Conservation (phyloP, 2,797 vertebrate genomes). For the Rhabdomys pumilio region DNA sequence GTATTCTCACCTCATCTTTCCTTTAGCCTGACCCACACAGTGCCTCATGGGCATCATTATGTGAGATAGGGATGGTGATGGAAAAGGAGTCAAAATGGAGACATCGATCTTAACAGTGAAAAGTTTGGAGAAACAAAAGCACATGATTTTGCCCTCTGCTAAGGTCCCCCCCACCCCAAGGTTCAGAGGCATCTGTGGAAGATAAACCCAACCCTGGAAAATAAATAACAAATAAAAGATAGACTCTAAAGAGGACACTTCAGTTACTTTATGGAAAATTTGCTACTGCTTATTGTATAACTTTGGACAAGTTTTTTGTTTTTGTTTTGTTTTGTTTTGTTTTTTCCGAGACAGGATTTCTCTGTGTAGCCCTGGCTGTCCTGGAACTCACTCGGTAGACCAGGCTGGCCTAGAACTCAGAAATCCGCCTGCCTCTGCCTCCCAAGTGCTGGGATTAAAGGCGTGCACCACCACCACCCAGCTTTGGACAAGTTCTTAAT, state of each 20-base stretch:
- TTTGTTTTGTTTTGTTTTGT: too few relatives aligned
- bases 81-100: neutral
- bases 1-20: neutral
- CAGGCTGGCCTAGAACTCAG: too few relatives aligned
- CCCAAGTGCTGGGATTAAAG: too few relatives aligned
- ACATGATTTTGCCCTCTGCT: neutral
- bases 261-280: constrained; percentile 32
- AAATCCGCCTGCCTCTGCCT: too few relatives aligned
- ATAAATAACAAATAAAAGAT: neutral
- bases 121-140: constrained; percentile 33
- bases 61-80: neutral
- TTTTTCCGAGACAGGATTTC: too few relatives aligned
- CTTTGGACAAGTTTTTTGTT: neutral
- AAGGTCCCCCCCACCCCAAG: neutral
- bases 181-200: neutral
- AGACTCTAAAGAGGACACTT: neutral
- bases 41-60: neutral
- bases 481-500: neutral
- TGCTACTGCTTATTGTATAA: neutral
- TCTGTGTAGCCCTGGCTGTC: too few relatives aligned
- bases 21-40: neutral
- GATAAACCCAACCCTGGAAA: neutral
- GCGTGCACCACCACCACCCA: too few relatives aligned
- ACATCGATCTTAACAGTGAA: neutral
- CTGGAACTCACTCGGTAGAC: too few relatives aligned